Evolutionary conservation across 2,888 invertebrate species (phyloP).

Genomic region (Xestia rhomboidea): DNA sequence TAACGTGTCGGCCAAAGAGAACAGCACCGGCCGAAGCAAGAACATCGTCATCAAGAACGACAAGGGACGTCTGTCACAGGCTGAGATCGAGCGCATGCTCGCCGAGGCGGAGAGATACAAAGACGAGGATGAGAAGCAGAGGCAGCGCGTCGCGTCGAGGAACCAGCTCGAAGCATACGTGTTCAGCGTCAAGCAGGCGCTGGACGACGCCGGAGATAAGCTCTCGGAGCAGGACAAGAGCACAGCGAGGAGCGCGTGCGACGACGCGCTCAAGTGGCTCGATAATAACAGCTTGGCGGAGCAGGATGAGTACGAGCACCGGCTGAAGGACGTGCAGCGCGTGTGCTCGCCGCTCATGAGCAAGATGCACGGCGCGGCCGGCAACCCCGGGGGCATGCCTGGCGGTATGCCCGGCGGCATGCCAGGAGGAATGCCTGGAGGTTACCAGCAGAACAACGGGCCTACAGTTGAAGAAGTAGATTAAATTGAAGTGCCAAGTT

Average conservation of each 20-base stretch:
- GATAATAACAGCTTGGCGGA: slow-evolving; percentile 92
- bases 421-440: slow-evolving; percentile 30
- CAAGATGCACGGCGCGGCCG: slow-evolving; percentile 90
- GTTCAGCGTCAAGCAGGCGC: slow-evolving; percentile 93
- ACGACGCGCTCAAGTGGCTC: slow-evolving; percentile 93
- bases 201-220: slow-evolving; percentile 91
- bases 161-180: slow-evolving; percentile 94
- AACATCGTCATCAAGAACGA: slow-evolving; percentile 96
- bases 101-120: slow-evolving; percentile 93
- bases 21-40: slow-evolving; percentile 92
- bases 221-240: slow-evolving; percentile 92
- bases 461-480: slow-evolving; percentile 83
- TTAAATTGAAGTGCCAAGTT: slow-evolving; percentile 58
- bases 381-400: slow-evolving; percentile 67
- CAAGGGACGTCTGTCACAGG: slow-evolving; percentile 94
- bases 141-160: slow-evolving; percentile 92
- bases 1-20: slow-evolving; percentile 95
- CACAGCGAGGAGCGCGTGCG: slow-evolving; percentile 87
- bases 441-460: slow-evolving; percentile 67
- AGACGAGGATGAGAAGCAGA: slow-evolving; percentile 93
- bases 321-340: slow-evolving; percentile 91
- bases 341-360: slow-evolving; percentile 91
- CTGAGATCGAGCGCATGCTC: slow-evolving; percentile 95
- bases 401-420: slow-evolving; percentile 48
- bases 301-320: slow-evolving; percentile 92